Percentiles rank a stretch among this genome's conserved stretches.
phyloP scores from a whole-genome alignment of 2,888 invertebrate genomes.

The Drosophila emarginata region DNA sequence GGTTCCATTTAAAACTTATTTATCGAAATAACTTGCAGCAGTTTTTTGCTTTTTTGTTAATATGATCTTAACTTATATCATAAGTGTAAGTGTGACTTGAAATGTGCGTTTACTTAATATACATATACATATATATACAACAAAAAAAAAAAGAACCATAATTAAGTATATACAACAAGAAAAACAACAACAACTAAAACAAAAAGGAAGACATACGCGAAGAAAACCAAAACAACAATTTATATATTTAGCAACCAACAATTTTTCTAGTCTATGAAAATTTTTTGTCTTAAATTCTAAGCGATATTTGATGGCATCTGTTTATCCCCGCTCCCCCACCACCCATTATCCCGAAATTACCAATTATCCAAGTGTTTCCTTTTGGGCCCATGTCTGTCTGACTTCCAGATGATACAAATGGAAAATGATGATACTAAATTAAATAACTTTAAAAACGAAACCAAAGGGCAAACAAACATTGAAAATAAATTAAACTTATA shows the following conservation, averaged over 20 bases:
- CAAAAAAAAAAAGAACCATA: not conserved
- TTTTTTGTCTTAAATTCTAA: constrained; percentile 47
- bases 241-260: constrained; percentile 61
- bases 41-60: constrained; percentile 15
- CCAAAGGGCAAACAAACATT: not conserved
- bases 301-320: constrained; percentile 42
- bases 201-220: constrained; percentile 34
- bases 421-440: not conserved
- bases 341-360: not conserved
- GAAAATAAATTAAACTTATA: constrained; percentile 18
- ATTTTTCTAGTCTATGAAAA: constrained; percentile 68
- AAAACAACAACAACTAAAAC: constrained; percentile 21
- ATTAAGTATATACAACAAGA: constrained; percentile 21
- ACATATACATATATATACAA: constrained; percentile 23
- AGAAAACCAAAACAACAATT: constrained; percentile 7
- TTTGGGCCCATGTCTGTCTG: constrained; percentile 4
- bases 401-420: not conserved
- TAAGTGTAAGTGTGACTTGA: constrained; percentile 34
- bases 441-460: not conserved
- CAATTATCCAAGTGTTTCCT: not conserved
- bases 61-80: not conserved
- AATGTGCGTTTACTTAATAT: constrained; percentile 50
- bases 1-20: not conserved
- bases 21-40: constrained; percentile 9
- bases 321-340: not conserved